phyloP scores from a whole-genome alignment of 2,888 invertebrate species.

The Arctia plantaginis region DNA sequence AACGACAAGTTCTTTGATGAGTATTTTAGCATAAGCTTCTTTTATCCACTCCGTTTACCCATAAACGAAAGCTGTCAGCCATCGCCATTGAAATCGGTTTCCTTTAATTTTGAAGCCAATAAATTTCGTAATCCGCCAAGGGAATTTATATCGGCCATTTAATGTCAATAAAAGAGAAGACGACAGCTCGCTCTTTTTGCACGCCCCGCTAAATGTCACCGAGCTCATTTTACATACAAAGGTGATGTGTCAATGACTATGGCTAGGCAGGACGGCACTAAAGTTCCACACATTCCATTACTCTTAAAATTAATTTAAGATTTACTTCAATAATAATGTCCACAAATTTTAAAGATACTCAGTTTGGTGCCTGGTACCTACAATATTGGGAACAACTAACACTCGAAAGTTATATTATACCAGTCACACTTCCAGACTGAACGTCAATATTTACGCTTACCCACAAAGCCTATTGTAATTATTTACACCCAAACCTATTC shows the following conservation, averaged over 20 bases:
- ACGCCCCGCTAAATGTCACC: slow-evolving; percentile 65
- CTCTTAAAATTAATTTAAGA: slow-evolving; percentile 31
- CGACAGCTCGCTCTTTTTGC: slow-evolving; percentile 69
- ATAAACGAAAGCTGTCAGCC: slow-evolving; percentile 79
- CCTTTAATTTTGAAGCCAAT: slow-evolving; percentile 85
- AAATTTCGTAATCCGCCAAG: slow-evolving; percentile 85
- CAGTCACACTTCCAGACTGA: slow-evolving; percentile 50
- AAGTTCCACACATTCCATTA: slow-evolving; percentile 37
- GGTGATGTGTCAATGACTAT: slow-evolving; percentile 76
- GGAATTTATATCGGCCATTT: slow-evolving; percentile 85
- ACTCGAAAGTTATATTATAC: slow-evolving; percentile 47
- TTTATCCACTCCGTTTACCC: slow-evolving; percentile 69
- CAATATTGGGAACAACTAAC: slow-evolving; percentile 44
- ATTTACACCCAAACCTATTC: slow-evolving; percentile 25
- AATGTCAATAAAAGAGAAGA: slow-evolving; percentile 79
- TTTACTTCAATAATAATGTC: not conserved
- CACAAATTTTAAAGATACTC: not conserved
- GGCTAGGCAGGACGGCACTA: slow-evolving; percentile 32
- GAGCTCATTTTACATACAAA: slow-evolving; percentile 81
- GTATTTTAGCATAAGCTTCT: slow-evolving; percentile 61
- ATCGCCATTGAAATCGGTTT: slow-evolving; percentile 84
- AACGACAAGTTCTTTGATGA: slow-evolving; percentile 73
- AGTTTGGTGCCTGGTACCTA: slow-evolving; percentile 11
- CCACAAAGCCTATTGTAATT: slow-evolving; percentile 59
- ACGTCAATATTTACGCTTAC: slow-evolving; percentile 61